Conservation (phyloP, 1,140 invertebrate genomes). For the Pseudomyrmex flavicornis region DNA sequence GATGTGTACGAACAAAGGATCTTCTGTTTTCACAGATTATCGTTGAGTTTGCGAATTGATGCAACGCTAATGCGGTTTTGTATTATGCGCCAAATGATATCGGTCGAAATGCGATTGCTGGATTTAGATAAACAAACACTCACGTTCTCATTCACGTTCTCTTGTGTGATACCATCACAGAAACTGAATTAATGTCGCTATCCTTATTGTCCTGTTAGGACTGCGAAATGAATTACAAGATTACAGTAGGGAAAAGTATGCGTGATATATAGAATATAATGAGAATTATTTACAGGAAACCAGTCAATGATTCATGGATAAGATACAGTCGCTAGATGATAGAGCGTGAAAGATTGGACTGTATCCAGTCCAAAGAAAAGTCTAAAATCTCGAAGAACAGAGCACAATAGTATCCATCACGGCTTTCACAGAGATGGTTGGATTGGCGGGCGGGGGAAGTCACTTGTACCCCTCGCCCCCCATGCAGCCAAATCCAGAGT, state of each 20-base stretch:
- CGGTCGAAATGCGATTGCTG: background rate
- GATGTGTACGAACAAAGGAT: too few relatives aligned
- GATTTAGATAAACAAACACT: slow-evolving; percentile 26
- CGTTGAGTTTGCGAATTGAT: too few relatives aligned
- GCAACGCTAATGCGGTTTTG: background rate
- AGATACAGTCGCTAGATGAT: slow-evolving; percentile 78
- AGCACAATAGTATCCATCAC: slow-evolving; percentile 80
- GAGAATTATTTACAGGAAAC: slow-evolving; percentile 53
- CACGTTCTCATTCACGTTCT: background rate
- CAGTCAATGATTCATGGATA: slow-evolving; percentile 70
- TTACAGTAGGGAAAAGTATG: background rate
- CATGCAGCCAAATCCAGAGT: slow-evolving; percentile 83
- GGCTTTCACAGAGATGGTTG: slow-evolving; percentile 85
- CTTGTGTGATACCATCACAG: too few relatives aligned
- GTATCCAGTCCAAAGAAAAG: slow-evolving; percentile 70
- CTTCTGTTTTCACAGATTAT: too few relatives aligned
- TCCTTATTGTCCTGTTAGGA: background rate
- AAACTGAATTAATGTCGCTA: background rate
- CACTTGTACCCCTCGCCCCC: slow-evolving; percentile 85
- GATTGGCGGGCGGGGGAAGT: slow-evolving; percentile 84
- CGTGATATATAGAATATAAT: background rate
- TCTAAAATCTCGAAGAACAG: slow-evolving; percentile 64
- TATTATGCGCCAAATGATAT: background rate
- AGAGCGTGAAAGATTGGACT: slow-evolving; percentile 73
- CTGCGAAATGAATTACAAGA: background rate